phyloP scores from a whole-genome alignment of 2,113 vertebrate species.

The Nestor notabilis region DNA sequence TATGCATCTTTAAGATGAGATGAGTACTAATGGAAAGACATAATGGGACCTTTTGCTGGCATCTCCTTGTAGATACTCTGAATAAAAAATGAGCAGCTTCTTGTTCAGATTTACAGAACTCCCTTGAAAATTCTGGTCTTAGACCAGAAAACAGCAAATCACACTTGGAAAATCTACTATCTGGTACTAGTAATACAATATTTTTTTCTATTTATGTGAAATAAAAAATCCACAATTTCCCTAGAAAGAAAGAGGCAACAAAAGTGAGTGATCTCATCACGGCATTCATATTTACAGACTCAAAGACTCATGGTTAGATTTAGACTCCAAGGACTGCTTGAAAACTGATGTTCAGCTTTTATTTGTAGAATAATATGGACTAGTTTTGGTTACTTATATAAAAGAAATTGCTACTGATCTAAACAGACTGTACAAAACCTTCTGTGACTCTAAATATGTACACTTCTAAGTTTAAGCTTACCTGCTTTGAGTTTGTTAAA shows the following conservation, averaged over 20 bases:
- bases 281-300: neutral
- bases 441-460: neutral
- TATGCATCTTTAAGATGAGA: neutral
- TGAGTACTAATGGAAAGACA: neutral
- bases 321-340: neutral
- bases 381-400: neutral
- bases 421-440: neutral
- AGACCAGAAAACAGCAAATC: neutral
- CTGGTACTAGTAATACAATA: neutral
- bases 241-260: neutral
- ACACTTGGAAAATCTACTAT: neutral
- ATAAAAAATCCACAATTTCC: neutral
- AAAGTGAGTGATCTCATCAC: neutral
- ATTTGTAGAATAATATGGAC: neutral
- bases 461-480: constrained; percentile 41
- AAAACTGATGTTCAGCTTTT: neutral
- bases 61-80: neutral
- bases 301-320: neutral
- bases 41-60: fast-evolving
- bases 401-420: neutral
- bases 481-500: constrained; percentile 98
- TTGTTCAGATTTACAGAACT: neutral
- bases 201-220: neutral
- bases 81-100: neutral
- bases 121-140: neutral